Evolutionary conservation across 2,888 invertebrate species (phyloP), one percentile per base, ranked within the genome.

Genomic region (Machimus rusticus): DNA sequence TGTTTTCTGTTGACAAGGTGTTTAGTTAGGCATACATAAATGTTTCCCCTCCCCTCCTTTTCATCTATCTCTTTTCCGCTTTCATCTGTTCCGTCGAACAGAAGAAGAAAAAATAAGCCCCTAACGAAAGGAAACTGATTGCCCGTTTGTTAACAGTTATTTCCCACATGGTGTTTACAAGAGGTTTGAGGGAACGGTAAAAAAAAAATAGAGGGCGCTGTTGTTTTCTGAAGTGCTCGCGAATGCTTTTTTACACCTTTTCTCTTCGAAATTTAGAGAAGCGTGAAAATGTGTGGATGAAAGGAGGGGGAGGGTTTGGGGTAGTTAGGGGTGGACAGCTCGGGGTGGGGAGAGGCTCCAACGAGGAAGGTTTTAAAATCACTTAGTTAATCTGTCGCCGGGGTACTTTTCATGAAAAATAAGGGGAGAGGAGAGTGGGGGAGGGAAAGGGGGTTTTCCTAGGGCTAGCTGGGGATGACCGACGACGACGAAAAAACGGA

Each of bases 381-480:
- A 74, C 74, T 85, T 85, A 74, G 85, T 85, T 74, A 85, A 85
- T 85, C 85, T 74, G 46, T 51, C 46, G 85, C 74, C 74, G 74
- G 51, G n/a, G 9, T 31, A n/a, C 31, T 85, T 55, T 74, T 43
- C 1, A n/a, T 55, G 57, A 43, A 43, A 51, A n/a, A n/a, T n/a
- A n/a, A n/a, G 39, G 39, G 8, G 12, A 1, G 14, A 14, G 14
- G 43, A 3, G 14, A 3, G 14, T 8, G 43, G 43, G 9, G 14
- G 0, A 4, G 43, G 16, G 43, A 4, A 5, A 2, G 16, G 6
- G 4, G 74, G 43, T 74, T 46, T 85, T 74, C 85, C 16, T 66
- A 66, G 2, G 39, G 2, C 46, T 85, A 74, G 46, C n/a, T 55
- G 34, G 34, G n/a, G 28, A 51, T 51, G 46, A 23, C 39, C 39